Percentiles rank a stretch among this genome's conserved stretches.
Evolutionary conservation across 2,888 invertebrate species (phyloP).

Genomic region (Anorthoa munda): DNA sequence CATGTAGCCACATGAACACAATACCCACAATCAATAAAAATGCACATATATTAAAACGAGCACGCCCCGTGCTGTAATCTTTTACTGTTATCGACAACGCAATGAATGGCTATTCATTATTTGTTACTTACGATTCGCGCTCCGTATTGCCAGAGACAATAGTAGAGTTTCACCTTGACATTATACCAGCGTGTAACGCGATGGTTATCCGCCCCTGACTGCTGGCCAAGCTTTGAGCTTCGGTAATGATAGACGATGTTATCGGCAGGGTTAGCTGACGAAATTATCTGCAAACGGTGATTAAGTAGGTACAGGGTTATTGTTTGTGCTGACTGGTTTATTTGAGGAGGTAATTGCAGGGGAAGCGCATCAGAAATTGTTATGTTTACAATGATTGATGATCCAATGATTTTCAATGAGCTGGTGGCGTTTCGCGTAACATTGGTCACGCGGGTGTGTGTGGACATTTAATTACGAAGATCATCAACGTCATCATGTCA

Average conservation of each 20-base stretch:
- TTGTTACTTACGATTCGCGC: constrained; percentile 61
- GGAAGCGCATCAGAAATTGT: neutral
- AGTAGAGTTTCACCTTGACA: constrained; percentile 73
- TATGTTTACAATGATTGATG: neutral
- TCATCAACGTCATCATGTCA: too few species aligned
- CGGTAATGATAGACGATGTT: constrained; percentile 56
- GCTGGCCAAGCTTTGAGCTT: constrained; percentile 40
- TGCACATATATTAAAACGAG: constrained; percentile 50
- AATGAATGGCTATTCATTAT: constrained; percentile 66
- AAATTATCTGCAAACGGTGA: constrained; percentile 30
- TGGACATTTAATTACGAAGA: too few species aligned
- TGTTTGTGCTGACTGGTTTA: constrained; percentile 3
- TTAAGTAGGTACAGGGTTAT: constrained; percentile 9
- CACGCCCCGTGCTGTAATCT: constrained; percentile 63
- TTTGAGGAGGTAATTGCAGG: neutral
- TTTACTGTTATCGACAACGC: constrained; percentile 60
- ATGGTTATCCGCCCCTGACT: constrained; percentile 66
- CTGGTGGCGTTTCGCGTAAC: neutral
- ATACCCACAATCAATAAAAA: constrained; percentile 36
- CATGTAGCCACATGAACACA: constrained; percentile 19
- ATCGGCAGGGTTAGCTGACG: constrained; percentile 41
- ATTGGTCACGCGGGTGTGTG: too few species aligned
- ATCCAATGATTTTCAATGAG: neutral
- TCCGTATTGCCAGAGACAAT: constrained; percentile 73
- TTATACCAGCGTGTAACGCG: constrained; percentile 67